Base-by-base conservation (phyloP, 2,113 vertebrate genomes). In the Chaetura pelagica region DNA sequence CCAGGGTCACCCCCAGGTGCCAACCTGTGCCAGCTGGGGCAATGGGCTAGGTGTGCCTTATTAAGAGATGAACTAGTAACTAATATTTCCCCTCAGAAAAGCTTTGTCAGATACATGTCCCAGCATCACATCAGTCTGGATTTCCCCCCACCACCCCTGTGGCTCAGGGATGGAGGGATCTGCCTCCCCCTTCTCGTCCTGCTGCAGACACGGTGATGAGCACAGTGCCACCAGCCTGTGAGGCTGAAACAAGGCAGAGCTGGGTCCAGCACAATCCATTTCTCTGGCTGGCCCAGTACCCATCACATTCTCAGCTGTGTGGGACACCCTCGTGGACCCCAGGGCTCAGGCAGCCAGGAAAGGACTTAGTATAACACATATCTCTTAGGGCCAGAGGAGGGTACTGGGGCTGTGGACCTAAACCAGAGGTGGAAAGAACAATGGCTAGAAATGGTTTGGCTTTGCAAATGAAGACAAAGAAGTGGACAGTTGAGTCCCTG, bases 1-100 rank as follows among this genome's bases (percentile, higher is more conserved):
- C 19, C 0, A 6, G 17, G 22, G 52, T 54, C 26, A 49, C 26
- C 15, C 46, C 23, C 2, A 9, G 32, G 17, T 64, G 40, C 68
- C 2, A 3, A 34, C 24, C 29, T 66, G 67, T 2, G 3, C 35
- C 1, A 2, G 42, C 32, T 1, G 10, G 38, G 52, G 27, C 2
- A 2, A 32, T 35, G 32, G 52, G 57, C 18, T 52, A 12, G 63
- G 11, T 73, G 54, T 87, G 74, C 57, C 74, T 81, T 73, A 49
- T 5, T 0, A 2, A 66, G 15, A n/a, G n/a, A 38, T 0, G 4
- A 62, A 75, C 48, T 83, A 83, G 62, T 48, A 1, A 51, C 63
- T 71, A 54, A 32, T 34, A 42, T 63, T 15, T 67, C 38, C 35
- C 61, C 73, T 87, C 48, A 27, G 63, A 84, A 71, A 11, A 42